These are phyloP conservation scores for Drosophila limbata DNA, from an alignment of 2,888 invertebrate genomes.

Conservation along the genomic window DNA sequence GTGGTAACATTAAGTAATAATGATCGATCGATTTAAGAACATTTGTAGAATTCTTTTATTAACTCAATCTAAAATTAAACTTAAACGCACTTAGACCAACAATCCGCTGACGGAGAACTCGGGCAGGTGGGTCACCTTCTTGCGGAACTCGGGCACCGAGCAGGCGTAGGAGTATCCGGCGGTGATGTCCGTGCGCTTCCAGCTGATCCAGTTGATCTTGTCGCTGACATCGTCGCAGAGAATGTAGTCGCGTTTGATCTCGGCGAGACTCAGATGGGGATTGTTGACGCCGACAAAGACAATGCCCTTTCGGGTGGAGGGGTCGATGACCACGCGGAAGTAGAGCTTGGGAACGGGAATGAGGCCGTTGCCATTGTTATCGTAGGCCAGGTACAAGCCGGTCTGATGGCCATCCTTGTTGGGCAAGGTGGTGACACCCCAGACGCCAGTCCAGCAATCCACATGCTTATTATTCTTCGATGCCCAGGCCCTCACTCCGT, in stretches of 20 bases:
- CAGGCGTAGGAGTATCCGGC: conserved; percentile 83
- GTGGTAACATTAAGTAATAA: too few relatives aligned
- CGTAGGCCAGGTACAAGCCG: conserved; percentile 80
- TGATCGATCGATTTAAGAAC: neutral
- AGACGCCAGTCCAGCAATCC: conserved; percentile 87
- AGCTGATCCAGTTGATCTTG: conserved; percentile 86
- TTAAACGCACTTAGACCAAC: conserved; percentile 42
- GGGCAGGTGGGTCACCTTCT: conserved; percentile 72
- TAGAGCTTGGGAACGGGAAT: conserved; percentile 87
- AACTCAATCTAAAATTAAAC: neutral
- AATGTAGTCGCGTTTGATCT: conserved; percentile 78
- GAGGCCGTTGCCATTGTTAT: conserved; percentile 73
- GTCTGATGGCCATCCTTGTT: conserved; percentile 84
- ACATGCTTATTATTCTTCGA: conserved; percentile 77
- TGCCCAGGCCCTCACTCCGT: conserved; percentile 85
- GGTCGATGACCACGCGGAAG: conserved; percentile 87
- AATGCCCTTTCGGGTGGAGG: conserved; percentile 84
- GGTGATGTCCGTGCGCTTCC: conserved; percentile 74
- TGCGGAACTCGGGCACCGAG: conserved; percentile 76
- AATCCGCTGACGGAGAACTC: conserved; percentile 68
- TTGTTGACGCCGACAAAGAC: conserved; percentile 86
- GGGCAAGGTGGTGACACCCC: conserved; percentile 86
- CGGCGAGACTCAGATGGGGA: conserved; percentile 72
- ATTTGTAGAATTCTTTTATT: conserved; percentile 13
- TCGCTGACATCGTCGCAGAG: conserved; percentile 86